These are phyloP conservation scores for Ostrea edulis DNA, from an alignment of 1,140 invertebrate species.

Conservation along the genomic window DNA sequence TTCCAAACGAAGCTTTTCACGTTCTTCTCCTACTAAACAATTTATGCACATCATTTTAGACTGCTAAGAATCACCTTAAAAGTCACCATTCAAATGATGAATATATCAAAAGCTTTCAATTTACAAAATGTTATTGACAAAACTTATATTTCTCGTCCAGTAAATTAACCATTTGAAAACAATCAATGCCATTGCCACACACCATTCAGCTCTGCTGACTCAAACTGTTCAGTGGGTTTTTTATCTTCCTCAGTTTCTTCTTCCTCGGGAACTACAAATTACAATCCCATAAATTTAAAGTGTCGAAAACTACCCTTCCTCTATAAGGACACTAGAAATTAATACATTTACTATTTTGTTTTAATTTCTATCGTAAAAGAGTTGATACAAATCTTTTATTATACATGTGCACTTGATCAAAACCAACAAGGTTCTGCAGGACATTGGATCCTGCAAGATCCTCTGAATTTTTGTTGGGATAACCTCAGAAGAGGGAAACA, in stretches of 20 bases:
- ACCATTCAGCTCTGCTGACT: slow-evolving; percentile 60
- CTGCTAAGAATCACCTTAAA: background rate
- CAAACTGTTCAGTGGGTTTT: slow-evolving; percentile 70
- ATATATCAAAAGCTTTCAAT: background rate
- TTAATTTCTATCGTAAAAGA: no score
- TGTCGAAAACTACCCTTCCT: background rate
- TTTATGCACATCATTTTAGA: background rate
- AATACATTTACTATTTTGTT: no score
- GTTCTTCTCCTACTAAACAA: slow-evolving; percentile 15
- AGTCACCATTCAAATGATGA: background rate
- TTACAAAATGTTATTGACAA: background rate
- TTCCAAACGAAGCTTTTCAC: slow-evolving; percentile 66
- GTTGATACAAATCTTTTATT: no score
- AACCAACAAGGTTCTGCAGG: no score
- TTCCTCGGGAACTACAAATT: slow-evolving; percentile 58
- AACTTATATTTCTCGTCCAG: background rate
- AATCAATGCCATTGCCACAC: background rate
- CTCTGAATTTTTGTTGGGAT: no score
- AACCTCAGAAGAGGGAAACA: no score
- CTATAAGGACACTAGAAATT: no score
- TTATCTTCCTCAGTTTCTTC: slow-evolving; percentile 66
- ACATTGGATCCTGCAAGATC: no score
- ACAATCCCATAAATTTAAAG: background rate
- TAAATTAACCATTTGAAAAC: background rate
- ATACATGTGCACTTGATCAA: no score